Base-by-base conservation (phyloP, 2,797 vertebrate species). In the Amblyopsis hoosieri region DNA sequence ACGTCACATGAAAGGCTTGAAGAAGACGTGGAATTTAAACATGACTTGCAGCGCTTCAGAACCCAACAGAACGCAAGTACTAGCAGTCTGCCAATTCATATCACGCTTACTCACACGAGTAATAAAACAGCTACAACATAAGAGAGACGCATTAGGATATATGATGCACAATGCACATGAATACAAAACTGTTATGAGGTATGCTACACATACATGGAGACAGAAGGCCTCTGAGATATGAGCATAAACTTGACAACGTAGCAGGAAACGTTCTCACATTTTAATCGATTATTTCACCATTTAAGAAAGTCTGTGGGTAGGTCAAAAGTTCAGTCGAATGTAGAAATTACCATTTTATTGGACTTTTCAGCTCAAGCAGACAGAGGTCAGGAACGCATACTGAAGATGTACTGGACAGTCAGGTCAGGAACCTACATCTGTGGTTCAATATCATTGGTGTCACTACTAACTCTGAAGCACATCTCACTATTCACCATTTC, bases 271-370 rank as follows among this genome's bases (percentile, higher is more conserved):
- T 50, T 53, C 54, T 69, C 63, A 67, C 71, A 60, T 75, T 85
- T 82, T 74, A 76, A 80, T 81, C 71, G 47, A 76, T 84, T 75
- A 75, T 65, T 71, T 54, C 45, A 57, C 37, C 29, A 12, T 37
- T 11, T 17, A 10, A 11, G 29, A 17, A 47, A 48, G 60, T 33
- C 11, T 14, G 54, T 45, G n/a, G 4, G 10, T 54, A 12, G 31
- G 42, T 45, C 12, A 54, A 42, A 14, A 67, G 45, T 1, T 50
- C 47, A 57, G 52, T 33, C 9, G 37, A 9, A 33, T 56, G 54
- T 8, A 15, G n/a, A 56, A 19, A 50, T 17, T 8, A 52, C 14
- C 6, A 15, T 37, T 37, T 37, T 37, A 37, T 37, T 37, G 33
- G 33, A 37, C 33, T 8, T 37, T 37, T 6, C 33, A 37, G 33